These are phyloP conservation scores for Sebastes kiyomatsui DNA, from an alignment of 2,797 vertebrate species.

Conservation along the genomic window DNA sequence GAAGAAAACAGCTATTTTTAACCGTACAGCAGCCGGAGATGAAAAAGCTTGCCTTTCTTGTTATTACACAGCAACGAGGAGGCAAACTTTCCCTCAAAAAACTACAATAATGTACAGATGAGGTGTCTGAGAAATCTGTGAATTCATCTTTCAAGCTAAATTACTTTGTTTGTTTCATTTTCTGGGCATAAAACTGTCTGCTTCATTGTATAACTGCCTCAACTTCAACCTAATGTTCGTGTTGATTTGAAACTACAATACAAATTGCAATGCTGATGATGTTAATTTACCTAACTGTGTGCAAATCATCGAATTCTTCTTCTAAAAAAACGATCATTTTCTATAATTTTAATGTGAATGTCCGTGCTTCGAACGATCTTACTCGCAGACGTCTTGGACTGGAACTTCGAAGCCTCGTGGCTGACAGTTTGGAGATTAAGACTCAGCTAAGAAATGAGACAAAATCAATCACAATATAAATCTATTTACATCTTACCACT, in stretches of 20 bases:
- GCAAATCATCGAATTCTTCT: background rate
- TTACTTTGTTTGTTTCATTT: background rate
- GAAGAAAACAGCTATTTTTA: slow-evolving; percentile 28
- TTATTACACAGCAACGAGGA: background rate
- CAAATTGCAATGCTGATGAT: background rate
- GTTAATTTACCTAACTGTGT: background rate
- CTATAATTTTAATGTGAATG: background rate
- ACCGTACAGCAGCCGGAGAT: background rate
- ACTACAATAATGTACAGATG: background rate
- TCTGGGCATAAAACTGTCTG: background rate
- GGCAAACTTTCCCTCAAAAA: background rate
- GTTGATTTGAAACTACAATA: background rate
- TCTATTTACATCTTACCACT: slow-evolving; percentile 31
- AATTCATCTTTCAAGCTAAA: background rate
- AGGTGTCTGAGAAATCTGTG: background rate
- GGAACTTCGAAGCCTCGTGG: background rate
- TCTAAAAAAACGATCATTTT: background rate
- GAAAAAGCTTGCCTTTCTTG: background rate
- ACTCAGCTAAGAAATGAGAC: background rate
- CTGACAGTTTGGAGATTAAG: slow-evolving; percentile 9
- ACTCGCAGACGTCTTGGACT: background rate
- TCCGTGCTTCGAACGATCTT: background rate
- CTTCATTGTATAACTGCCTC: background rate
- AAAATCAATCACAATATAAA: slow-evolving; percentile 45
- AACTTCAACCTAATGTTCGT: background rate